Percentiles rank a stretch among this genome's conserved stretches.
Conservation (phyloP, 2,113 vertebrate species). For the Piaya cayana region DNA sequence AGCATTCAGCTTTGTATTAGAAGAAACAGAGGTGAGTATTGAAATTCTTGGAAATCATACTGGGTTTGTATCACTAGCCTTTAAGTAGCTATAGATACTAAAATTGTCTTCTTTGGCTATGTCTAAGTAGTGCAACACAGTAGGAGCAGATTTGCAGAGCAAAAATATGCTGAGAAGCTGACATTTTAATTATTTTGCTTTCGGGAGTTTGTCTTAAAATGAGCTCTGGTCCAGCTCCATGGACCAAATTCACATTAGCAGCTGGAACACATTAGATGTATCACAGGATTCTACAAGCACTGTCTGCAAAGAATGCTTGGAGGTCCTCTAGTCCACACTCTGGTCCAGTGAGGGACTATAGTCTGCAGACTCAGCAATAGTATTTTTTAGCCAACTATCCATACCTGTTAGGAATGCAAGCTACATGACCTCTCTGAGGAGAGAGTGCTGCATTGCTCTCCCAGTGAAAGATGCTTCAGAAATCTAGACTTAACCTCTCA, state of each 20-base stretch:
- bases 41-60: constrained; percentile 40
- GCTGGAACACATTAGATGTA: background rate
- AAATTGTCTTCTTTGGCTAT: background rate
- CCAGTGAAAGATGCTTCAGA: background rate
- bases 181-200: background rate
- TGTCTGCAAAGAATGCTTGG: background rate
- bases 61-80: background rate
- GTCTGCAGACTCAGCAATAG: background rate
- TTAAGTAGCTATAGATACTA: constrained; percentile 45
- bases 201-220: background rate
- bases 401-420: background rate
- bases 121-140: constrained; percentile 9
- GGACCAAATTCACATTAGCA: background rate
- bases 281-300: background rate
- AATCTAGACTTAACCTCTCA: background rate
- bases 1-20: constrained; percentile 29
- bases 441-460: background rate
- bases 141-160: background rate
- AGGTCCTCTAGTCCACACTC: background rate
- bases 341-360: background rate
- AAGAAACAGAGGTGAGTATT: constrained; percentile 20
- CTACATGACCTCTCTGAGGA: background rate
- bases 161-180: background rate
- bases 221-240: background rate
- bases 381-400: background rate